These are phyloP conservation scores for Microcebus lehilahytsara DNA, from an alignment of 2,113 vertebrate genomes.

Conservation along the genomic window DNA sequence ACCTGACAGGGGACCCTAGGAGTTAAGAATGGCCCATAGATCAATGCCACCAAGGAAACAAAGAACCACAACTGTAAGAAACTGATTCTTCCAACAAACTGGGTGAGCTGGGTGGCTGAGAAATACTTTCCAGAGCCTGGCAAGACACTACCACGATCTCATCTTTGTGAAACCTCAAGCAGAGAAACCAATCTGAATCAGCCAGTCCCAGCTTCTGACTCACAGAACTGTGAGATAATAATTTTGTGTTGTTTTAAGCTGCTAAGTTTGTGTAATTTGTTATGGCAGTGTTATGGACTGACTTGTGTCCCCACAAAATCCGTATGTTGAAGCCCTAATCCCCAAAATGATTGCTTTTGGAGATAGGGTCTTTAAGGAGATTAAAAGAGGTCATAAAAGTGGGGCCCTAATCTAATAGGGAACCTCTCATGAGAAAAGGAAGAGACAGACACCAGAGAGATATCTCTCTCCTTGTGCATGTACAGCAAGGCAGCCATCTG, in stretches of 20 bases:
- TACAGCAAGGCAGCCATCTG: not conserved
- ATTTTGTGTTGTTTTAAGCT: not conserved
- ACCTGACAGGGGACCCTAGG: not conserved
- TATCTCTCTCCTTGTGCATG: not conserved
- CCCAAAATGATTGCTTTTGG: not conserved
- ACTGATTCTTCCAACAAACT: not conserved
- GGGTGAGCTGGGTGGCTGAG: not conserved
- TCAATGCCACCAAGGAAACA: not conserved
- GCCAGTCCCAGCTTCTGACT: not conserved
- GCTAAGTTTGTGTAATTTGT: not conserved
- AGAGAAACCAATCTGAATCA: not conserved
- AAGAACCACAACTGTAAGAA: not conserved
- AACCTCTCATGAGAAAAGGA: not conserved
- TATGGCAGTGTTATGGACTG: not conserved
- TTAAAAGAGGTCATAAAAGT: not conserved
- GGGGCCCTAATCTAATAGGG: not conserved
- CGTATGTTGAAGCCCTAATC: not conserved
- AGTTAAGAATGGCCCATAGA: not conserved
- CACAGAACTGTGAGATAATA: not conserved
- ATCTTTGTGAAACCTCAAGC: not conserved
- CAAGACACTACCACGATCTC: not conserved
- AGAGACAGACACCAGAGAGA: not conserved
- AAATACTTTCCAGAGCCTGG: not conserved
- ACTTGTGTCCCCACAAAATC: not conserved
- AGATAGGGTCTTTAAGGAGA: not conserved